Percentiles rank a stretch among this genome's conserved stretches.
Conservation (phyloP, 2,888 invertebrate species). For the Seladonia tumulorum region DNA sequence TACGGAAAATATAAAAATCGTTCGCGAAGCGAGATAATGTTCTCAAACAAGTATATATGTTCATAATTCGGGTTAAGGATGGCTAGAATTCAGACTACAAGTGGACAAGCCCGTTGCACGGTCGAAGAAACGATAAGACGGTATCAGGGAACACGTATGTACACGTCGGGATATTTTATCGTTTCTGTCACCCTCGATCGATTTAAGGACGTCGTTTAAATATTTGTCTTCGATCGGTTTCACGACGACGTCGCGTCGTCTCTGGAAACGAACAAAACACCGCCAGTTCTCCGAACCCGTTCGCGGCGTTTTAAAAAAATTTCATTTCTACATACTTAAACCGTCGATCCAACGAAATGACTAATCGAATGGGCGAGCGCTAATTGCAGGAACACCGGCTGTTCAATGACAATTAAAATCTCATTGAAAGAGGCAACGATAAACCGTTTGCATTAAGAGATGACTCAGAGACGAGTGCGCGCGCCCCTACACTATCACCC, state of each 20-base stretch:
- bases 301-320: not conserved
- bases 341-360: not conserved
- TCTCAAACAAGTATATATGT: not conserved
- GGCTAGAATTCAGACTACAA: not conserved
- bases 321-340: too few species aligned
- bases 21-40: not conserved
- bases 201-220: constrained; percentile 42
- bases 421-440: constrained; percentile 39
- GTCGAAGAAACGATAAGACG: constrained; percentile 44
- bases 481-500: not conserved
- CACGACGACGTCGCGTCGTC: not conserved
- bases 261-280: not conserved
- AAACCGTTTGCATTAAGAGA: constrained; percentile 29
- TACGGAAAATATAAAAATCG: not conserved
- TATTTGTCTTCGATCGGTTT: constrained; percentile 26
- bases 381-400: constrained; percentile 26
- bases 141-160: constrained; percentile 41
- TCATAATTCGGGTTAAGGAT: constrained; percentile 4
- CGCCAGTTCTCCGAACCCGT: not conserved
- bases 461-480: constrained; percentile 35
- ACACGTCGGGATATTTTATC: constrained; percentile 46
- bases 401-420: constrained; percentile 46
- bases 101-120: constrained; percentile 2
- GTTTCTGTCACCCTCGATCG: constrained; percentile 34
- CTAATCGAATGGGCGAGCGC: constrained; percentile 10